phyloP scores from a whole-genome alignment of 2,113 vertebrate species.

The Todiramphus saurophagus region DNA sequence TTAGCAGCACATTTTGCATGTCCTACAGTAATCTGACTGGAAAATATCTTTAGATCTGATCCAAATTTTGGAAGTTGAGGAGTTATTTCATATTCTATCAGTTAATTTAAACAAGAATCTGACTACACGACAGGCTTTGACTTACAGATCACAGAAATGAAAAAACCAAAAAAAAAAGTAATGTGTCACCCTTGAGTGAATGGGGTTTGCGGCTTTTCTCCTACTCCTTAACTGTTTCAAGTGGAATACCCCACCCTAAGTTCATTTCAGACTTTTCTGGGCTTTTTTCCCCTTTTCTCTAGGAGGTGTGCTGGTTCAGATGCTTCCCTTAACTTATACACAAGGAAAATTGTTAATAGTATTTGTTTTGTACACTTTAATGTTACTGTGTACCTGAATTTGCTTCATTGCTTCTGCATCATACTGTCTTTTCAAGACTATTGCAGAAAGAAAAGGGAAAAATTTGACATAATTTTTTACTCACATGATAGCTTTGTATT shows the following conservation, averaged over 20 bases:
- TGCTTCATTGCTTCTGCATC: not conserved
- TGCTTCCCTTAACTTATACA: not conserved
- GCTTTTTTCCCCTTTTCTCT: fast-evolving
- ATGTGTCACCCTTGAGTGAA: not conserved
- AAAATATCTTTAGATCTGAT: not conserved
- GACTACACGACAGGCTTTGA: not conserved
- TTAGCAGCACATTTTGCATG: not conserved
- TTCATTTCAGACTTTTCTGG: not conserved
- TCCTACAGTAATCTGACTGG: not conserved
- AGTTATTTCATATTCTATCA: not conserved
- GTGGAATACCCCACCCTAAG: not conserved
- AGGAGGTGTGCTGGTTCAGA: fast-evolving
- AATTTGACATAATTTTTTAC: not conserved
- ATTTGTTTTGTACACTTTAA: not conserved
- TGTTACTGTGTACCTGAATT: not conserved
- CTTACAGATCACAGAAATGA: not conserved
- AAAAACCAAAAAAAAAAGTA: not conserved
- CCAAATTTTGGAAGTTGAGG: not conserved
- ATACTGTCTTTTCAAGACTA: not conserved
- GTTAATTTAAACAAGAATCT: not conserved
- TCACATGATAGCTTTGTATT: fast-evolving
- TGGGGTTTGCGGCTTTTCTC: not conserved
- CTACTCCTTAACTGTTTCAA: not conserved
- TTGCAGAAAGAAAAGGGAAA: not conserved
- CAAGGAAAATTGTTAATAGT: not conserved